Percentiles rank a stretch among this genome's conserved stretches.
Evolutionary conservation across 2,888 invertebrate genomes (phyloP).

Genomic region (Lumbricus terrestris): DNA sequence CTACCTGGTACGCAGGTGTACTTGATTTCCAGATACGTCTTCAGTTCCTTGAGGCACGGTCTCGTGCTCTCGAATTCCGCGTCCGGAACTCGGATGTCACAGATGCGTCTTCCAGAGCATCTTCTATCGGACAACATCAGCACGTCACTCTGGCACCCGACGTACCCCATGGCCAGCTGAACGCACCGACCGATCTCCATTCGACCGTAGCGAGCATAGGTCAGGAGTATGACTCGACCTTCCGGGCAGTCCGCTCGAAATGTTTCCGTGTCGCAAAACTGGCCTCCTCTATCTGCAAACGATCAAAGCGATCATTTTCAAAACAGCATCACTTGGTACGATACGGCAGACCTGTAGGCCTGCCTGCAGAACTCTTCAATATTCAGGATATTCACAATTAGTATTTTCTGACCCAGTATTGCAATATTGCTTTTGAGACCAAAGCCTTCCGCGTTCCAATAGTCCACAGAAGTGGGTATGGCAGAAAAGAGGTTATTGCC

Average conservation of each 20-base stretch:
- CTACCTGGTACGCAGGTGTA: constrained; percentile 33
- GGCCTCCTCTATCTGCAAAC: constrained; percentile 18
- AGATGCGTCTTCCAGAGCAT: constrained; percentile 42
- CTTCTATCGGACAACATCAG: constrained; percentile 23
- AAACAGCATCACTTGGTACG: background rate
- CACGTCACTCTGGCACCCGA: constrained; percentile 27
- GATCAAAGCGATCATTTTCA: background rate
- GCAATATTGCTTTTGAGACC: no score
- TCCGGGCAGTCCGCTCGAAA: constrained; percentile 30
- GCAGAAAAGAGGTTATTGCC: no score
- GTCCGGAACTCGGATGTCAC: constrained; percentile 32
- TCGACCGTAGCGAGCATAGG: constrained; percentile 30
- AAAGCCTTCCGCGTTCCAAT: no score
- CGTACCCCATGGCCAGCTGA: constrained; percentile 20
- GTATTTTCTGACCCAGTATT: no score
- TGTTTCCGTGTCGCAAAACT: constrained; percentile 30
- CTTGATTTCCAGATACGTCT: constrained; percentile 28
- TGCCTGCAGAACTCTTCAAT: no score
- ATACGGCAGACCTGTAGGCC: no score
- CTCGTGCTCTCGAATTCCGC: constrained; percentile 33
- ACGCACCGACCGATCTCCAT: constrained; percentile 30
- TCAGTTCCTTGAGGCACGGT: constrained; percentile 26
- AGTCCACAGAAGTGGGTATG: no score
- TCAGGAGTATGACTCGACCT: constrained; percentile 29
- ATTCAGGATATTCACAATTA: no score